Conservation (phyloP, 2,888 invertebrate species). For the Dolichomitus sp. region DNA sequence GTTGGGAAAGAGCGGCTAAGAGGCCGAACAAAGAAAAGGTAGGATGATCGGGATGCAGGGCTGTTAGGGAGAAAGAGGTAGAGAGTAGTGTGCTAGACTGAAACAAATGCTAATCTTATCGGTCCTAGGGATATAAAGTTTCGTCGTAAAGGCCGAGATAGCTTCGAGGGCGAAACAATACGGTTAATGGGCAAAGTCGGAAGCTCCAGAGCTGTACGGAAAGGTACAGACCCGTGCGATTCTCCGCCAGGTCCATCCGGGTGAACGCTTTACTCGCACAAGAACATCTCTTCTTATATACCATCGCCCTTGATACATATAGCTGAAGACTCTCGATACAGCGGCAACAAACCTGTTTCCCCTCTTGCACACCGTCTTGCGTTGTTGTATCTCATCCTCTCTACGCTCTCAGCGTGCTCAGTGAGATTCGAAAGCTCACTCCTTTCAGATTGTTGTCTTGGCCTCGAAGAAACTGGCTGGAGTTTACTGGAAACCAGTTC, state of each 20-base stretch:
- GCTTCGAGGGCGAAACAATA: constrained; percentile 75
- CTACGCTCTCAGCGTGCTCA: neutral
- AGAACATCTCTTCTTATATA: neutral
- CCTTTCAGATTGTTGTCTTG: neutral
- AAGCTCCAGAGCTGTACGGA: constrained; percentile 52
- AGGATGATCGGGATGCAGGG: neutral
- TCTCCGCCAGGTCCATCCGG: constrained; percentile 12
- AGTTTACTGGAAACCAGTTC: neutral
- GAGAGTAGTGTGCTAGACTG: constrained; percentile 38
- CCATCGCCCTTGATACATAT: neutral
- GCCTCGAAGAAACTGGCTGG: constrained; percentile 7
- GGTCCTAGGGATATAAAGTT: constrained; percentile 68
- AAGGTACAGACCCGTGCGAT: constrained; percentile 5
- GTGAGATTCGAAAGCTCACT: constrained; percentile 1
- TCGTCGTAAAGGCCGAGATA: constrained; percentile 69
- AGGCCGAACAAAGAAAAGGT: constrained; percentile 15
- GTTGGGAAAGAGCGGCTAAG: neutral
- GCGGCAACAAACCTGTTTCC: constrained; percentile 10
- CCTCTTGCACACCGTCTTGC: neutral
- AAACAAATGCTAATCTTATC: constrained; percentile 74
- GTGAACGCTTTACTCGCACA: constrained; percentile 11
- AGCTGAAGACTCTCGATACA: constrained; percentile 12
- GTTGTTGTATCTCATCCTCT: neutral
- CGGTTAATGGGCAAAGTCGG: constrained; percentile 74
- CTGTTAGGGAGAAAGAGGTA: constrained; percentile 23